Evolutionary conservation across 2,113 vertebrate species (phyloP).

Genomic region (Ctenodactylus gundi): DNA sequence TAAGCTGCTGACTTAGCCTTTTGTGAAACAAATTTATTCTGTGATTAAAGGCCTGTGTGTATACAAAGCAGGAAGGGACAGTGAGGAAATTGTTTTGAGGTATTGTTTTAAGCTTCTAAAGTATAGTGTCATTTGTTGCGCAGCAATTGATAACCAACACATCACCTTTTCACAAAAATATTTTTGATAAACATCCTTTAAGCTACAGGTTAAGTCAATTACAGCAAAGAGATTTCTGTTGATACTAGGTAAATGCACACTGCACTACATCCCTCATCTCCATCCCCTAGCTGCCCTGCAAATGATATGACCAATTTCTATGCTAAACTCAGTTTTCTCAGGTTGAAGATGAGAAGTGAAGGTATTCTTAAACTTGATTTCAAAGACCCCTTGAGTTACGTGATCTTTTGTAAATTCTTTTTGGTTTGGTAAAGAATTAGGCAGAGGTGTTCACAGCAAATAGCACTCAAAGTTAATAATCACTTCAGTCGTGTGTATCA

Average conservation of each 20-base stretch:
- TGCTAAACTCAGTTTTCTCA: background rate
- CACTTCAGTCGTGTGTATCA: background rate
- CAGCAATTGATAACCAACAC: background rate
- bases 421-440: slow-evolving; percentile 5
- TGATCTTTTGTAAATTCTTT: background rate
- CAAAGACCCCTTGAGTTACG: background rate
- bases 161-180: background rate
- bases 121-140: background rate
- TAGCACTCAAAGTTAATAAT: background rate
- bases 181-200: background rate
- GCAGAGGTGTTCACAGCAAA: background rate
- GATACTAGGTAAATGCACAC: background rate
- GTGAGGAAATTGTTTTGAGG: background rate
- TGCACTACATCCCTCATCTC: too few species aligned
- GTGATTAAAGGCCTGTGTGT: background rate
- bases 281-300: background rate
- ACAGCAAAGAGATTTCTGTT: background rate
- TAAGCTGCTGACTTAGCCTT: slow-evolving; percentile 32
- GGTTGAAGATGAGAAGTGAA: background rate
- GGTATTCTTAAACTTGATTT: background rate
- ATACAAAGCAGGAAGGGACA: background rate
- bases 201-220: background rate
- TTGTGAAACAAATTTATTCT: slow-evolving; percentile 24
- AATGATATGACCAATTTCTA: background rate
- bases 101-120: background rate